Conservation (phyloP, 2,113 vertebrate species). For the Mobula birostris region DNA sequence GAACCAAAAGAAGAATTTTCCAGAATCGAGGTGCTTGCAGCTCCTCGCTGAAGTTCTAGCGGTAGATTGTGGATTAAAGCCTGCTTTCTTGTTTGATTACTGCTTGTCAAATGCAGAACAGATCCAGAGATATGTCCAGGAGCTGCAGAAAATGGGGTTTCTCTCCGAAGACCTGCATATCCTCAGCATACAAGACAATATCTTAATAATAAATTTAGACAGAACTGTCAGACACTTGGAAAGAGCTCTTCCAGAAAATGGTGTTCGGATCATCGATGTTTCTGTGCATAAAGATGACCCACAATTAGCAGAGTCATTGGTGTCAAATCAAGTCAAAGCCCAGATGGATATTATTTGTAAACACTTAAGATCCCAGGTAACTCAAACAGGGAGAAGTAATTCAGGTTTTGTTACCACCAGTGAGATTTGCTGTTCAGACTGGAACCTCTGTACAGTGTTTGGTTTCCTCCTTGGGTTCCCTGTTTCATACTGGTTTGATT, state of each 20-base stretch:
- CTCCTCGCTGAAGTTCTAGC: conserved; percentile 68
- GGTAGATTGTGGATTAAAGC: conserved; percentile 72
- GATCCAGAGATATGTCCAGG: conserved; percentile 61
- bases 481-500: conserved; percentile 67
- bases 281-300: conserved; percentile 55
- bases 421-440: conserved; percentile 46
- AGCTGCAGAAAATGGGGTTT: conserved; percentile 56
- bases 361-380: conserved; percentile 47
- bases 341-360: conserved; percentile 51
- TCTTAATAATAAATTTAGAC: conserved; percentile 58
- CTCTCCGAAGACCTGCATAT: conserved; percentile 54
- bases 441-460: conserved; percentile 80
- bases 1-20: conserved; percentile 52
- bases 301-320: conserved; percentile 40
- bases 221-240: conserved; percentile 50
- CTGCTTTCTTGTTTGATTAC: conserved; percentile 71
- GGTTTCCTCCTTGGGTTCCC: conserved; percentile 84
- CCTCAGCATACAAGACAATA: conserved; percentile 56
- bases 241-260: conserved; percentile 42
- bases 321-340: conserved; percentile 44
- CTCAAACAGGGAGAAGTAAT: neutral
- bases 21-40: conserved; percentile 55
- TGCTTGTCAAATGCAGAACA: conserved; percentile 54
- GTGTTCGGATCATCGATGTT: conserved; percentile 61
- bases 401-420: conserved; percentile 43